Percentiles rank a stretch among this genome's conserved stretches.
Evolutionary conservation across 2,797 vertebrate species (phyloP).

Genomic region (Cygnus olor): DNA sequence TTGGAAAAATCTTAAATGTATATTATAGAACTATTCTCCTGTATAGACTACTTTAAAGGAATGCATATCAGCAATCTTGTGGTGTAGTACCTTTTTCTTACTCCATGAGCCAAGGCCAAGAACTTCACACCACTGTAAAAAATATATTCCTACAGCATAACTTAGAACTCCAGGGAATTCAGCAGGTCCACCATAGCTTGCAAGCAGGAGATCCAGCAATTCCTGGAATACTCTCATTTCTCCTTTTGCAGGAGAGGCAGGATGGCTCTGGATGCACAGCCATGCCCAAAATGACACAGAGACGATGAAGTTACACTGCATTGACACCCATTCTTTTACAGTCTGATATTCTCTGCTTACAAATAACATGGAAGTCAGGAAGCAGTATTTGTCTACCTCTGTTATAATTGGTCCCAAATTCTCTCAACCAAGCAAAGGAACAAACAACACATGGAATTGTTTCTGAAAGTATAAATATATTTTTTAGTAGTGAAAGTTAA

Average conservation of each 20-base stretch:
- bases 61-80: background rate
- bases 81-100: background rate
- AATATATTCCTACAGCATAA: background rate
- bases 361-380: background rate
- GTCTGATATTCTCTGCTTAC: background rate
- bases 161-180: background rate
- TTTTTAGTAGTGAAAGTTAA: background rate
- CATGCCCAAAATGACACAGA: background rate
- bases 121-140: background rate
- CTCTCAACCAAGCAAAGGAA: background rate
- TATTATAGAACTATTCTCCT: background rate
- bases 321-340: background rate
- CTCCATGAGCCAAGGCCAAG: background rate
- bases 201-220: background rate
- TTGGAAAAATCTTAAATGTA: background rate
- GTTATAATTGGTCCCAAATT: background rate
- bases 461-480: background rate
- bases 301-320: accelerated
- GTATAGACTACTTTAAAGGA: background rate
- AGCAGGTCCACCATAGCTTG: background rate
- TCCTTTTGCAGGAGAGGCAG: background rate
- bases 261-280: background rate
- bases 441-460: background rate
- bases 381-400: background rate
- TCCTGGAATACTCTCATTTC: background rate